Evolutionary conservation across 2,888 invertebrate genomes (phyloP), one percentile per base, ranked within the genome.

Genomic region (Athalia cordata): DNA sequence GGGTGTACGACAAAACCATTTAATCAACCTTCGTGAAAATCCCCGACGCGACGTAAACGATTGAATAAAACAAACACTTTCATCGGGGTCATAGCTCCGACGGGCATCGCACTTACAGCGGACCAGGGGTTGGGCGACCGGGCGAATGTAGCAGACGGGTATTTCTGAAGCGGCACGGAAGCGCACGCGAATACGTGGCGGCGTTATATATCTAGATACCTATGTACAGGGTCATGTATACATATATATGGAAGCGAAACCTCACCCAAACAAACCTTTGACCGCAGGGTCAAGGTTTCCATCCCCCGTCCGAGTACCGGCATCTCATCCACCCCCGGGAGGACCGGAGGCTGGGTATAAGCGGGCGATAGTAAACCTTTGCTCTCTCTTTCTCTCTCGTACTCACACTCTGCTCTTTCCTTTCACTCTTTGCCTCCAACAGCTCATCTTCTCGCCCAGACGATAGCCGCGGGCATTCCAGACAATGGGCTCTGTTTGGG

Each of bases 241-340:
- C 45, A 47, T 68, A 68, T 43, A 55, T 55, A 55, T 8, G 11
- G 47, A 11, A 64, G 62, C 59, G 50, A 75, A 62, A 75, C 59
- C 83, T 81, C 84, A 86, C 85, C 88, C 85, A 84, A 87, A 86
- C 84, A 87, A 85, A 87, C 87, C 84, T 85, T 85, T 83, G 81
- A 83, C 82, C 80, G 81, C 81, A 80, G 84, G 86, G 86, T 87
- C 87, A 87, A 87, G 87, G 86, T 85, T 86, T 82, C 67, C 61
- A 62, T 5, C 75, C 15, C 72, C 79, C 68, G 78, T 57, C 72
- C 75, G 43, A 77, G 68, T 62, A 74, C 64, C 79, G 82, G 57
- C 78, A 66, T 76, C 78, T 78, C 78, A 84, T 85, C 85, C 84
- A 82, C 85, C 85, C 83, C 83, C 83, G 80, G 80, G 82, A 81